A percentile compares a stretch with the other conserved stretches of the same genome.
Conservation (phyloP, 2,888 invertebrate genomes). For the Plemyria rubiginata region DNA sequence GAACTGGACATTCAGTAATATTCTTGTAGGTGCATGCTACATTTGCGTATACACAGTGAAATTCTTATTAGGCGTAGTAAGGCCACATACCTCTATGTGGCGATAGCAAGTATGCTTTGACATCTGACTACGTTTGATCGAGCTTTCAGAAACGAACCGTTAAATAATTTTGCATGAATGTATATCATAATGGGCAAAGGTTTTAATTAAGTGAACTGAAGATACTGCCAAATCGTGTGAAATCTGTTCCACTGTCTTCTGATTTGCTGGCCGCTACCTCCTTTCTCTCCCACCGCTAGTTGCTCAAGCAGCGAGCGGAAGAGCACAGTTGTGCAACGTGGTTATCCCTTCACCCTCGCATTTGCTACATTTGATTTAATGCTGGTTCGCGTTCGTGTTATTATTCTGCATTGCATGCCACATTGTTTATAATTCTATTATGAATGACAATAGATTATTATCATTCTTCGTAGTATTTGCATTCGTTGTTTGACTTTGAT, state of each 20-base stretch:
- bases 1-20: too few species aligned
- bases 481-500: constrained; percentile 11
- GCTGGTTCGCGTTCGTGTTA: constrained; percentile 8
- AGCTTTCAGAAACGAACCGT: too few species aligned
- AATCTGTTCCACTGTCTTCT: background rate
- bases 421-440: constrained; percentile 24
- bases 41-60: too few species aligned
- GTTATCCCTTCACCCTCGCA: constrained; percentile 30
- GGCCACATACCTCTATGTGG: too few species aligned
- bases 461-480: constrained; percentile 18
- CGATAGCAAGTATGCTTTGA: too few species aligned
- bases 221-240: too few species aligned
- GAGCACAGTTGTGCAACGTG: constrained; percentile 37
- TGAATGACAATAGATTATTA: constrained; percentile 26
- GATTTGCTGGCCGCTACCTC: constrained; percentile 36
- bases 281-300: constrained; percentile 41
- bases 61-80: too few species aligned
- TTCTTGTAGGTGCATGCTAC: too few species aligned
- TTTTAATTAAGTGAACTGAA: too few species aligned
- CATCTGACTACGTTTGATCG: too few species aligned
- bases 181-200: too few species aligned
- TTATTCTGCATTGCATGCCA: constrained; percentile 22
- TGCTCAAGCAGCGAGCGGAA: constrained; percentile 67
- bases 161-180: too few species aligned
- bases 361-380: constrained; percentile 38